phyloP scores from a whole-genome alignment of 2,113 vertebrate genomes.

The Chloebia gouldiae region DNA sequence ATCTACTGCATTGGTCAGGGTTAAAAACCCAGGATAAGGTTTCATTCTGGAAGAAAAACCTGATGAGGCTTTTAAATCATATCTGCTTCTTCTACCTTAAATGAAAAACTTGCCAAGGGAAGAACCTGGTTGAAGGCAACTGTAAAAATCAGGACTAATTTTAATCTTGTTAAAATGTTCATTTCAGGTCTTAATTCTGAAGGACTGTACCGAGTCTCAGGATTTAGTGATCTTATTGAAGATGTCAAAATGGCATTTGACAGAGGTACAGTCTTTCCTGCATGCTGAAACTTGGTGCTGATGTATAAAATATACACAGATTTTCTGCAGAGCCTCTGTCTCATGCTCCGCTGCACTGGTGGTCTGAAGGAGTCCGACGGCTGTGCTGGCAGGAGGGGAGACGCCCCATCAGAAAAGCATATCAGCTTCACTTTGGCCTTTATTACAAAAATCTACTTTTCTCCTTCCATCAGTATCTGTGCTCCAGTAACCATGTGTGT shows the following conservation, averaged over 20 bases:
- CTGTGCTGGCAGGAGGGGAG: background rate
- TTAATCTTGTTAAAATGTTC: background rate
- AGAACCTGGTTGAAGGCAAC: background rate
- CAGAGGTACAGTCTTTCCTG: slow-evolving; percentile 81
- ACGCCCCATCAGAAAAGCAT: background rate
- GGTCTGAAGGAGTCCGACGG: background rate
- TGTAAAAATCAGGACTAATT: background rate
- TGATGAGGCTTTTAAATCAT: slow-evolving; percentile 19
- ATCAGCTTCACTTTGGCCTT: background rate
- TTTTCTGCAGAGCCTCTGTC: background rate
- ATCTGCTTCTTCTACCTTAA: background rate
- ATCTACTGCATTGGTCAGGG: background rate
- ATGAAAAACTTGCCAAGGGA: background rate
- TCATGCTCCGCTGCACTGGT: background rate
- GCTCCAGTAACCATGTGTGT: background rate
- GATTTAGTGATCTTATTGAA: slow-evolving; percentile 98
- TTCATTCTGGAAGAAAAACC: slow-evolving; percentile 35
- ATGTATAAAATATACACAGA: background rate
- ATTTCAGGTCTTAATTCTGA: slow-evolving; percentile 92
- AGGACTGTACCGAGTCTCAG: slow-evolving; percentile 96
- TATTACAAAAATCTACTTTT: background rate
- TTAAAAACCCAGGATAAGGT: slow-evolving; percentile 21
- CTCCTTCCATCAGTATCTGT: slow-evolving; percentile 14
- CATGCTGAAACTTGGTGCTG: background rate
- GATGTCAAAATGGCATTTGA: slow-evolving; percentile 98